A percentile compares a stretch with the other conserved stretches of the same genome.
phyloP scores from a whole-genome alignment of 2,113 vertebrate genomes.

The Pterocles burchelli region DNA sequence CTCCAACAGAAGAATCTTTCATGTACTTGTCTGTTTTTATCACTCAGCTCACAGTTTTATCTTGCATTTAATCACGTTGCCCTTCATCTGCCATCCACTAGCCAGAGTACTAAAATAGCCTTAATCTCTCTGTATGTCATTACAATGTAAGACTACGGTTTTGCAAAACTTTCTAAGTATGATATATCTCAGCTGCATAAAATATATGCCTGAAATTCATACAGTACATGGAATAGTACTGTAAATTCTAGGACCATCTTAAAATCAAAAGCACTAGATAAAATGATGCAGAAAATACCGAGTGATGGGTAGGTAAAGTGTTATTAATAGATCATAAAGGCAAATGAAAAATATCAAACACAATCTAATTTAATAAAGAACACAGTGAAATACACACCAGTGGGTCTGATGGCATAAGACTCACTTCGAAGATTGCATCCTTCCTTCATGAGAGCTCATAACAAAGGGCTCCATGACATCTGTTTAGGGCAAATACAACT shows the following conservation, averaged over 20 bases:
- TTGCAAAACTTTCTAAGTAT: slow-evolving; percentile 54
- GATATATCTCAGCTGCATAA: slow-evolving; percentile 30
- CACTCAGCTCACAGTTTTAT: slow-evolving; percentile 59
- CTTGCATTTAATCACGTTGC: slow-evolving; percentile 57
- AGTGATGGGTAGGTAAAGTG: background rate
- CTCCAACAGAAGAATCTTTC: slow-evolving; percentile 50
- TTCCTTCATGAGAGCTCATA: background rate
- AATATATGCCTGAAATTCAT: slow-evolving; percentile 14
- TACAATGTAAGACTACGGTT: slow-evolving; percentile 21
- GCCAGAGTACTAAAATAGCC: slow-evolving; percentile 47
- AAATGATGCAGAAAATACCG: slow-evolving; percentile 31
- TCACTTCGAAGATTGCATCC: background rate
- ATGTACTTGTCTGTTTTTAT: slow-evolving; percentile 53
- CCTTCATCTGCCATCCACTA: slow-evolving; percentile 62
- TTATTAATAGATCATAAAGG: slow-evolving; percentile 45
- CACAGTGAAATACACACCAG: background rate
- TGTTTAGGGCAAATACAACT: background rate
- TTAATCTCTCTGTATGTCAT: slow-evolving; percentile 54
- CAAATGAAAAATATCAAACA: slow-evolving; percentile 39
- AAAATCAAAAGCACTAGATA: background rate
- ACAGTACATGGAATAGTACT: background rate
- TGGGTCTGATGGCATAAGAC: background rate
- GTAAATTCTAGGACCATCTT: slow-evolving; percentile 45
- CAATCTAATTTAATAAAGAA: slow-evolving; percentile 30
- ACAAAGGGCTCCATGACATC: background rate